Percentiles rank a stretch among this genome's conserved stretches.
Conservation (phyloP, 2,113 vertebrate genomes). For the Notothenia rossii region DNA sequence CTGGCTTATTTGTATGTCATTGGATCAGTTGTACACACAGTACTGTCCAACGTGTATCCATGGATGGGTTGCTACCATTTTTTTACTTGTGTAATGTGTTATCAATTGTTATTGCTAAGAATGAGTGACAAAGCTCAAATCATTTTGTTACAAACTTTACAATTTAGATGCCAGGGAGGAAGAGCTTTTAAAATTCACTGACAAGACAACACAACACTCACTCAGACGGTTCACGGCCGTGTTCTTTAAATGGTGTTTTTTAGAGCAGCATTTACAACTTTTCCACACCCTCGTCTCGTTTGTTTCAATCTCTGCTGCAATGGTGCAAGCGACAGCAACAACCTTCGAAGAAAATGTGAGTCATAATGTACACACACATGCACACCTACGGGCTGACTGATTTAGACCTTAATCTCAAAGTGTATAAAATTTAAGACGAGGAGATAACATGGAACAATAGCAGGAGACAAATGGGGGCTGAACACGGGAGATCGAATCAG, state of each 20-base stretch:
- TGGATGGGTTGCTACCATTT: too few species aligned
- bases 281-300: background rate
- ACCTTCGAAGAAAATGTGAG: slow-evolving; percentile 32
- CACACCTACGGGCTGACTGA: slow-evolving; percentile 11
- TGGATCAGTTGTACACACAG: too few species aligned
- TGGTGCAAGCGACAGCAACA: slow-evolving; percentile 31
- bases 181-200: background rate
- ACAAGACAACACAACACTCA: background rate
- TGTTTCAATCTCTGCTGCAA: slow-evolving; percentile 37
- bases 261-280: slow-evolving; percentile 5
- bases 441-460: background rate
- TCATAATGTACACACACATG: background rate
- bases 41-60: too few species aligned
- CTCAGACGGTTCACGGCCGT: background rate
- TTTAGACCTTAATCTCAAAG: slow-evolving; percentile 32
- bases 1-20: too few species aligned
- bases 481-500: background rate
- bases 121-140: background rate
- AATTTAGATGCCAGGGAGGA: background rate
- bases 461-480: background rate
- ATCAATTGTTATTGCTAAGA: too few species aligned
- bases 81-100: too few species aligned
- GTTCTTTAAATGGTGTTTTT: background rate
- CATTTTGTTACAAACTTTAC: background rate
- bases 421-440: slow-evolving; percentile 3